These are phyloP conservation scores for Lithobates sylvaticus DNA, from an alignment of 2,797 vertebrate species.

Conservation along the genomic window DNA sequence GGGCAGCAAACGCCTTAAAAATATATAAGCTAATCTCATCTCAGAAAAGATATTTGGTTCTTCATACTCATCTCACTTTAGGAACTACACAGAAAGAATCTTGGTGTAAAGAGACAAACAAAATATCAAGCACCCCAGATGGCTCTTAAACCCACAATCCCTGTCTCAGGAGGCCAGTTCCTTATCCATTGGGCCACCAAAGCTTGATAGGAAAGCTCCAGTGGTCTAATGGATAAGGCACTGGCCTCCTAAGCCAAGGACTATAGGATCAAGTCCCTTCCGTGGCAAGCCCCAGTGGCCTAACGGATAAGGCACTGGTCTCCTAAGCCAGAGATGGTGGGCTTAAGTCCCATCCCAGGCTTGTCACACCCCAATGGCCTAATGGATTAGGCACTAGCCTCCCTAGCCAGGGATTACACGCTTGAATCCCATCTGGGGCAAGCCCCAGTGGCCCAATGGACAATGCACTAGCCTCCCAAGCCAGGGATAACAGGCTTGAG, in stretches of 20 bases:
- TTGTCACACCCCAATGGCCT: constrained; percentile 4
- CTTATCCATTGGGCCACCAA: constrained; percentile 32
- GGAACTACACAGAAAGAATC: no score
- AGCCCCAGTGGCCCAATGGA: no score
- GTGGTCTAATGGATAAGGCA: constrained; percentile 27
- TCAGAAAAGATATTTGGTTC: no score
- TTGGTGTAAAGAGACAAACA: no score
- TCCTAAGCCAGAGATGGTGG: constrained; percentile 38
- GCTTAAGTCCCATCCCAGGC: constrained; percentile 3
- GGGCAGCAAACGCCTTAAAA: no score
- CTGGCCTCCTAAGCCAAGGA: constrained; percentile 41
- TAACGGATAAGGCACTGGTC: constrained; percentile 41
- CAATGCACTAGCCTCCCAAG: no score
- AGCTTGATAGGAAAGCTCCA: background rate
- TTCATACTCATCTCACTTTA: no score
- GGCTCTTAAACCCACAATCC: constrained; percentile 38
- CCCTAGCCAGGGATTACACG: constrained; percentile 34
- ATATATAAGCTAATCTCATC: no score
- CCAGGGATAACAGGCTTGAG: no score
- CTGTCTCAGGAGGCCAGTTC: constrained; percentile 22
- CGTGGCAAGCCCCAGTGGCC: constrained; percentile 25
- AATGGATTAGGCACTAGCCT: constrained; percentile 41
- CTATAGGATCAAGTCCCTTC: constrained; percentile 27
- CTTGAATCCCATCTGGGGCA: constrained; percentile 31
- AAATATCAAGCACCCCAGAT: background rate